phyloP scores from a whole-genome alignment of 92 coral and sea anemone genomes.

The Micromussa lordhowensis region DNA sequence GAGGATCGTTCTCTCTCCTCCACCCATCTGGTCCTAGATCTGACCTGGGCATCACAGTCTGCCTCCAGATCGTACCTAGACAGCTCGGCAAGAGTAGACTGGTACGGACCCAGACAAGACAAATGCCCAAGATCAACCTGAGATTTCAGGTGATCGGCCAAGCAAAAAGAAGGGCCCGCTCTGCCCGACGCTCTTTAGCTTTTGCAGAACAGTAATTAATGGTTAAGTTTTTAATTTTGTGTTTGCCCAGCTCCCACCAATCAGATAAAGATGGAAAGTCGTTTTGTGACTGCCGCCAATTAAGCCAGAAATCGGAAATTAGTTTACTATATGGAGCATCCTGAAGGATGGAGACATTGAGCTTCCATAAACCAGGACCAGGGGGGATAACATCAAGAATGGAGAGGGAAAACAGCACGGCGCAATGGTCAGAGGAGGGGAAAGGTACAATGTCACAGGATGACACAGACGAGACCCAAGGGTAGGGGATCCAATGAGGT shows the following conservation, averaged over 20 bases:
- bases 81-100: not conserved
- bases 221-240: not conserved
- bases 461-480: too few relatives aligned
- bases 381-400: too few relatives aligned
- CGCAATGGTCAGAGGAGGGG: too few relatives aligned
- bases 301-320: not conserved
- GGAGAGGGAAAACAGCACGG: too few relatives aligned
- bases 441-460: too few relatives aligned
- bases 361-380: too few relatives aligned
- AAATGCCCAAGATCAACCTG: slow-evolving; percentile 1
- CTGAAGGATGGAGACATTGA: too few relatives aligned
- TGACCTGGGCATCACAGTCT: not conserved
- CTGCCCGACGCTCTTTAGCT: too few relatives aligned
- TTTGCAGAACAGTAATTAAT: not conserved
- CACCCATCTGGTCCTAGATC: not conserved
- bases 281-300: not conserved
- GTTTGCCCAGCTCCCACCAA: too few relatives aligned
- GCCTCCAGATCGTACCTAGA: not conserved
- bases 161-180: not conserved
- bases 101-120: not conserved
- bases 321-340: too few relatives aligned
- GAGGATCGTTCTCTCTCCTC: not conserved
- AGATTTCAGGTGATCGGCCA: not conserved
- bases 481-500: too few relatives aligned
- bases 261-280: not conserved